These are phyloP conservation scores for Patella pellucida DNA, from an alignment of 2,888 invertebrate species.

Conservation along the genomic window DNA sequence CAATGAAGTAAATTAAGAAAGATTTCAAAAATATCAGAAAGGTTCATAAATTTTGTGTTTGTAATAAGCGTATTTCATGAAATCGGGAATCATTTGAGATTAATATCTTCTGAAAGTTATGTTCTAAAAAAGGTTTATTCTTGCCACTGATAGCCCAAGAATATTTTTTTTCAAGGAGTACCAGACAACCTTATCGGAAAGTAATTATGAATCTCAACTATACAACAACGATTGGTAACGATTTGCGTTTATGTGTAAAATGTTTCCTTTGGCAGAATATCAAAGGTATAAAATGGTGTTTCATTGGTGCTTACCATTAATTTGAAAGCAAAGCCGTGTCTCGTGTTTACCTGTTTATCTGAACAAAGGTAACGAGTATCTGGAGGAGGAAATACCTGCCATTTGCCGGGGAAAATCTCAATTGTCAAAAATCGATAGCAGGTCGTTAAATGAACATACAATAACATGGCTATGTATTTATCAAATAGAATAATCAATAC, in stretches of 20 bases:
- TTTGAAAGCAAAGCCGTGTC: slow-evolving; percentile 11
- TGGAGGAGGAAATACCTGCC: not conserved
- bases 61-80: no score
- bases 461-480: slow-evolving; percentile 6
- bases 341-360: not conserved
- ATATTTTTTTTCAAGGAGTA: not conserved
- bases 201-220: not conserved
- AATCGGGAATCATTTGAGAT: no score
- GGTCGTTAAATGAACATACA: slow-evolving; percentile 1
- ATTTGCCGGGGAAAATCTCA: slow-evolving; percentile 8
- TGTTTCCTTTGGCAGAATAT: slow-evolving; percentile 2
- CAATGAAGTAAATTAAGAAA: no score
- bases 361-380: slow-evolving; percentile 8
- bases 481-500: not conserved
- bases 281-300: not conserved
- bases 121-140: no score
- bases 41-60: no score
- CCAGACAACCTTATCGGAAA: not conserved
- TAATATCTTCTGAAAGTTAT: no score
- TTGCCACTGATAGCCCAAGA: no score
- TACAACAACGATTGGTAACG: not conserved
- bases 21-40: no score
- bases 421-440: not conserved
- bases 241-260: slow-evolving; percentile 11
- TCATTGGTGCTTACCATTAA: slow-evolving; percentile 6